Conservation (phyloP, 2,888 invertebrate genomes). For the Baronia brevicornis region DNA sequence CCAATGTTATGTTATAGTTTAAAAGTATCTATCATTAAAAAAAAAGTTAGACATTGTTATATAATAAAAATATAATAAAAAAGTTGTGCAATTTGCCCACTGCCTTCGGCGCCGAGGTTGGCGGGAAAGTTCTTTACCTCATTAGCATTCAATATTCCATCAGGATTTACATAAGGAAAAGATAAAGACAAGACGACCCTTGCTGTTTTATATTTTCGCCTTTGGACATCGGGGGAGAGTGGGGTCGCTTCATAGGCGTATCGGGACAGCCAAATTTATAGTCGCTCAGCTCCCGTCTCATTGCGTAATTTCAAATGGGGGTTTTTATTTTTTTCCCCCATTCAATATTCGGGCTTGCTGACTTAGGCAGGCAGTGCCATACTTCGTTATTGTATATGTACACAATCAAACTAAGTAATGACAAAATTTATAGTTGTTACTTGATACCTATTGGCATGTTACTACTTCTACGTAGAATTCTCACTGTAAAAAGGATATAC, state of each 20-base stretch:
- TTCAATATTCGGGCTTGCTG: conserved; percentile 26
- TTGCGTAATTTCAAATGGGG: conserved; percentile 51
- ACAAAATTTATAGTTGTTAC: too few species aligned
- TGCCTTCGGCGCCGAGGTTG: conserved; percentile 40
- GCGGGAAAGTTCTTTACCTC: conserved; percentile 65
- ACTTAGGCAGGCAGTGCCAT: conserved; percentile 28
- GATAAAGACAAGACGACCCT: conserved; percentile 68
- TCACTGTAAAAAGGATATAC: too few species aligned
- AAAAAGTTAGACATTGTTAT: not conserved
- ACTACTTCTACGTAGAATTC: too few species aligned
- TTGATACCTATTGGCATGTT: too few species aligned
- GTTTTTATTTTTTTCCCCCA: conserved; percentile 33
- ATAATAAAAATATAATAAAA: conserved; percentile 15
- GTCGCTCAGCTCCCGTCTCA: conserved; percentile 60
- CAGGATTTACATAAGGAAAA: conserved; percentile 71
- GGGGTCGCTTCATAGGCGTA: conserved; percentile 36
- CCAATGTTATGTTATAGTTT: not conserved
- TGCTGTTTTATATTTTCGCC: conserved; percentile 61
- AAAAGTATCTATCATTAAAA: not conserved
- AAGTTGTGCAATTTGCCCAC: conserved; percentile 13
- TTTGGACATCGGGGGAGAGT: conserved; percentile 55
- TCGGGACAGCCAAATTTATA: conserved; percentile 56
- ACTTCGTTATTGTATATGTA: conserved; percentile 24
- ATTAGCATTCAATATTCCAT: conserved; percentile 55
- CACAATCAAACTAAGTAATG: too few species aligned